Base-by-base conservation (phyloP, 2,888 invertebrate genomes). In the Scrobipalpa costella region DNA sequence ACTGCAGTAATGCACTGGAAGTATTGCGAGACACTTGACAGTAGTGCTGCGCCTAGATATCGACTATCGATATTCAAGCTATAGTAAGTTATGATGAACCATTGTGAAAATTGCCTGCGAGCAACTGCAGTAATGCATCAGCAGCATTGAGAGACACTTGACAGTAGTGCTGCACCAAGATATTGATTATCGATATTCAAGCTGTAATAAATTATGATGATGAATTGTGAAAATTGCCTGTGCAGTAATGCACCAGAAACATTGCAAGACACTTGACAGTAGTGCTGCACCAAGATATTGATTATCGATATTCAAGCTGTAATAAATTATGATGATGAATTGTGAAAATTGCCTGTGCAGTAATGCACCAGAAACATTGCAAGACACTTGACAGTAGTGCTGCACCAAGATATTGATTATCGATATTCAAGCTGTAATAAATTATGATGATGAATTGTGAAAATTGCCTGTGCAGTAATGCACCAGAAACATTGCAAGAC, bases 11-110 rank as follows among this genome's bases (percentile, higher is more conserved):
- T 7, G 3, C 8, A 38, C 7, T 19, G 19, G 17, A 8, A 19
- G n/a, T n/a, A 52, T 70, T 68, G 72, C 69, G 68, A 68, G 71
- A 71, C 57, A 64, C 70, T 64, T 63, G 66, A 68, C 71, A 66
- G 66, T 67, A 64, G 68, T 71, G 67, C 66, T 67, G 69, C 64
- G 64, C 71, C 27, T 27, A 67, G 62, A 21, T 17, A 50, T 17
- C 50, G 5, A 27, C 27, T 27, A 27, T 27, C 27, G 27, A 27
- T 27, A 27, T 3, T 27, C 27, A 27, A 27, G 5, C 27, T n/a
- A n/a, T n/a, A n/a, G n/a, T n/a, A n/a, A n/a, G n/a, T n/a, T n/a
- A n/a, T n/a, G n/a, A n/a, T n/a, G n/a, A n/a, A n/a, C n/a, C 55
- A 55, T 55, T 55, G 34, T 55, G 55, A 55, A 55, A 55, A 55